These are phyloP conservation scores for Trissolcus japonicus DNA, from an alignment of 2,888 invertebrate species.

Conservation along the genomic window DNA sequence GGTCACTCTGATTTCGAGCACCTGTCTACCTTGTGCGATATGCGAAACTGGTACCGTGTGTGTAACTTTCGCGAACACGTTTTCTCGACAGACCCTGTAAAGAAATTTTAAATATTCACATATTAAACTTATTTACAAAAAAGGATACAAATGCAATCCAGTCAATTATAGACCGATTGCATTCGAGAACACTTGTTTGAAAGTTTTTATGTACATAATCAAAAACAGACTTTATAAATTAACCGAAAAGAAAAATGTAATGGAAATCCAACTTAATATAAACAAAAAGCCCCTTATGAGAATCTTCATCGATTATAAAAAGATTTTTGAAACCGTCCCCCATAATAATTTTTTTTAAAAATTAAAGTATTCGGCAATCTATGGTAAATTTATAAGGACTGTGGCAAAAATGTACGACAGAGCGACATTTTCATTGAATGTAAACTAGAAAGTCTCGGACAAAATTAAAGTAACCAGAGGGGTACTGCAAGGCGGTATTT, in stretches of 20 bases:
- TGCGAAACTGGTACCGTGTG: too few species aligned
- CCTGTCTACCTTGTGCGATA: too few species aligned
- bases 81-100: too few species aligned
- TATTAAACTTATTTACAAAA: slow-evolving; percentile 61
- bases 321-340: slow-evolving; percentile 54
- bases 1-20: too few species aligned
- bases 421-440: not conserved
- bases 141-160: slow-evolving; percentile 58
- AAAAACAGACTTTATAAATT: slow-evolving; percentile 17
- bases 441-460: slow-evolving; percentile 28
- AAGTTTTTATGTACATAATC: not conserved
- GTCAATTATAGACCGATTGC: slow-evolving; percentile 62
- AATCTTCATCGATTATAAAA: slow-evolving; percentile 58
- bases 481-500: slow-evolving; percentile 43
- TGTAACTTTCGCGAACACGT: too few species aligned
- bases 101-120: too few species aligned
- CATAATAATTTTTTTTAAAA: slow-evolving; percentile 31
- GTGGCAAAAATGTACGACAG: not conserved
- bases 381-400: not conserved
- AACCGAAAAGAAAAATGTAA: slow-evolving; percentile 38
- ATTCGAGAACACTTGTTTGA: slow-evolving; percentile 18
- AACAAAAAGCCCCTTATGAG: slow-evolving; percentile 2
- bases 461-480: slow-evolving; percentile 49
- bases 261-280: slow-evolving; percentile 30
- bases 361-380: too few species aligned